These are phyloP conservation scores for Hippopotamus amphibius DNA, from an alignment of 2,113 vertebrate species.

Conservation along the genomic window DNA sequence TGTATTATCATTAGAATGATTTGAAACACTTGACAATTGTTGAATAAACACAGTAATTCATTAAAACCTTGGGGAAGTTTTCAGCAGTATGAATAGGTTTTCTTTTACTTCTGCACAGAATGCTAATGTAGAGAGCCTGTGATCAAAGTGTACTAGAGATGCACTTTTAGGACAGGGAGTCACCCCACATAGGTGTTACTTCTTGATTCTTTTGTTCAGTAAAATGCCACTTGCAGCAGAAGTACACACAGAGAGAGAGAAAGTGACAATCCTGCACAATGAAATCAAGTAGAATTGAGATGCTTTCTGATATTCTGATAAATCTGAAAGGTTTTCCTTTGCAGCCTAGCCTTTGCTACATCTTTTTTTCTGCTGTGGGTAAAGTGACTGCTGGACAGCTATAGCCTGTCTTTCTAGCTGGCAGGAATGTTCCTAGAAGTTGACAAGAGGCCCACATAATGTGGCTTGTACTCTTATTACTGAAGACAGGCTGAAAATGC, in stretches of 20 bases:
- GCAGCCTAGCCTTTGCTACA: slow-evolving; percentile 44
- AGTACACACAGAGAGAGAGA: slow-evolving; percentile 38
- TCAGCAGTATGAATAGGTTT: slow-evolving; percentile 79
- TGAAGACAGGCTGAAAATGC: slow-evolving; percentile 50
- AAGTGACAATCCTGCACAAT: slow-evolving; percentile 73
- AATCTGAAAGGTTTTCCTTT: slow-evolving; percentile 70
- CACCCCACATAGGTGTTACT: slow-evolving; percentile 67
- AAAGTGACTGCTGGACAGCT: slow-evolving; percentile 62
- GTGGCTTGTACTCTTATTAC: slow-evolving; percentile 52
- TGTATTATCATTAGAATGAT: slow-evolving; percentile 66
- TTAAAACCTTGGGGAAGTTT: slow-evolving; percentile 85
- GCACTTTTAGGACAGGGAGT: slow-evolving; percentile 80
- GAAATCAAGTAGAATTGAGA: slow-evolving; percentile 55
- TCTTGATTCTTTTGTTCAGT: slow-evolving; percentile 77
- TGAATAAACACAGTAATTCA: slow-evolving; percentile 86
- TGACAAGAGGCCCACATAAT: slow-evolving; percentile 42
- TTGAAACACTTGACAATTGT: slow-evolving; percentile 81
- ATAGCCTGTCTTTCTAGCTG: slow-evolving; percentile 60
- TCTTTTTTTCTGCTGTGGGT: slow-evolving; percentile 67
- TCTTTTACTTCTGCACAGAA: slow-evolving; percentile 81
- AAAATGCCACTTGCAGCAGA: slow-evolving; percentile 78
- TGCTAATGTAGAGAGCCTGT: slow-evolving; percentile 79
- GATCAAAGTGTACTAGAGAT: slow-evolving; percentile 86
- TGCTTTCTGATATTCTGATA: slow-evolving; percentile 69
- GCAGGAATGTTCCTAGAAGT: slow-evolving; percentile 69